A percentile compares a stretch with the other conserved stretches of the same genome.
Evolutionary conservation across 2,888 invertebrate species (phyloP).

Genomic region (Papilio elwesi): DNA sequence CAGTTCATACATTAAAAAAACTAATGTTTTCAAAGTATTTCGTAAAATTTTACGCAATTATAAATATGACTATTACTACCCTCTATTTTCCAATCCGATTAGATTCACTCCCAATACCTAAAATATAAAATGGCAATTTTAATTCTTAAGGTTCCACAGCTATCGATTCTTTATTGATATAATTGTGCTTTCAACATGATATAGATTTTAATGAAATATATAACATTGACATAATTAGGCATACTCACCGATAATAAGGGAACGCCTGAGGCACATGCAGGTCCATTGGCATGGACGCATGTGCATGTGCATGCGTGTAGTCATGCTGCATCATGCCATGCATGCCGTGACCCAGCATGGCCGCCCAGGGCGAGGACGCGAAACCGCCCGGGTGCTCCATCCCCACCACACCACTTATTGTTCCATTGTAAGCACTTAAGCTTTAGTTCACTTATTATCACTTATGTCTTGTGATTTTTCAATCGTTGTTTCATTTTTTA

Average conservation of each 20-base stretch:
- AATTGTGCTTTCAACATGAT: too few species aligned
- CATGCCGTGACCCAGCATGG: conserved; percentile 87
- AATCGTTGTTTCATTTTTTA: conserved; percentile 54
- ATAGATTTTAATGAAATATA: too few species aligned
- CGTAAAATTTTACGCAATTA: background rate
- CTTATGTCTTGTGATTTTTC: conserved; percentile 35
- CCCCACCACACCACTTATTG: conserved; percentile 45
- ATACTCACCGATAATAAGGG: conserved; percentile 93
- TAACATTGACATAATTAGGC: background rate
- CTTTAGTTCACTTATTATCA: conserved; percentile 27
- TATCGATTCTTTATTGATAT: too few species aligned
- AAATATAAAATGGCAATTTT: too few species aligned
- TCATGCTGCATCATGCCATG: conserved; percentile 87
- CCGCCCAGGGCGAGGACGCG: conserved; percentile 91
- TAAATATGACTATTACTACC: too few species aligned
- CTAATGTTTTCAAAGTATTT: background rate
- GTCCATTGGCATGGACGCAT: conserved; percentile 92
- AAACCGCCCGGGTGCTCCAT: conserved; percentile 93
- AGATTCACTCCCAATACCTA: too few species aligned
- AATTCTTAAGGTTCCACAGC: too few species aligned
- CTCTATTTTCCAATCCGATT: too few species aligned
- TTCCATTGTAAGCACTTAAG: conserved; percentile 41
- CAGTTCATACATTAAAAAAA: background rate
- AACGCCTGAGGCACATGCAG: conserved; percentile 96
- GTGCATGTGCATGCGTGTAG: conserved; percentile 85